Base-by-base conservation (phyloP, 2,113 vertebrate species). In the Brienomyrus brachyistius region DNA sequence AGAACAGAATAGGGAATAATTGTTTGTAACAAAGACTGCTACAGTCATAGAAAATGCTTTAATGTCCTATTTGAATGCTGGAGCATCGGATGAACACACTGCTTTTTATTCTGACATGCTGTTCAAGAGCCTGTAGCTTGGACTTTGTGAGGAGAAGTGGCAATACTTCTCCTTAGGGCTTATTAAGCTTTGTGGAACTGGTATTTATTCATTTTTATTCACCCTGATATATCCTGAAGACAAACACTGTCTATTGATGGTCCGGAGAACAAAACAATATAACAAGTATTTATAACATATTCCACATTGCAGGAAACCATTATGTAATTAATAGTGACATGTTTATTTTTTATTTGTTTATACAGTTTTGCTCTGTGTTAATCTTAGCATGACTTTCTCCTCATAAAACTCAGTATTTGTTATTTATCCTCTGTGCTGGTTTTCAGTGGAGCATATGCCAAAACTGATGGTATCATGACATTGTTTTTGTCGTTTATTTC, bases 31-130 rank as follows among this genome's bases (percentile, higher is more conserved):
- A 93, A 92, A 91, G 92, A 85, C 80, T 88, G 90, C 90, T 89
- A 92, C 19, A 92, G 91, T 91, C 1, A 74, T 77, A 89, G 85
- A 8, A 56, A 90, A 51, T 59, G 45, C 90, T 85, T 43, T 89
- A 85, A 89, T 86, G 88, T 89, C 91, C 74, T 52, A 56, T 91
- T 86, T 23, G 17, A 86, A 89, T 89, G 90, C 89, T 89, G 91
- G 92, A 89, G 50, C 59, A 74, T 90, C 90, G 54, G 89, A 92
- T 88, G 90, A 93, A 94, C 93, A 94, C 91, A 91, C 91, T 91
- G 85, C 89, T 90, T 94, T 93, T 94, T 94, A 92, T 93, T 91
- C 92, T 89, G 51, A 31, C 92, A 93, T 43, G 43, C 66, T 92
- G 89, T 85, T 82, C 40, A 86, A 77, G 90, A 88, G 92, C 92